Percentiles rank a stretch among this genome's conserved stretches.
Evolutionary conservation across 2,888 invertebrate genomes (phyloP).

Genomic region (Himalopsyche japonica): DNA sequence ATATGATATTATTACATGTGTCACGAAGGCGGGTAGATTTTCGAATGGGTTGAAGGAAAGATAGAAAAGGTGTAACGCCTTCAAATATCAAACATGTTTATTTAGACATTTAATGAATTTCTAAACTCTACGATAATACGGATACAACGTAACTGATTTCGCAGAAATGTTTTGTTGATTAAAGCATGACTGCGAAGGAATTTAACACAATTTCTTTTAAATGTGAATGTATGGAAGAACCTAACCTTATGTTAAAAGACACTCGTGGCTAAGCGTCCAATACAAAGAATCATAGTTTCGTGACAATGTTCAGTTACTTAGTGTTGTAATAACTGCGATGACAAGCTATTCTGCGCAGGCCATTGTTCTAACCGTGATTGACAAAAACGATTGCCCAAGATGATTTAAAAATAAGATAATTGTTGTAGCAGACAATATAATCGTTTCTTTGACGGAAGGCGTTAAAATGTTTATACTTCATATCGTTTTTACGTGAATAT

Average conservation of each 20-base stretch:
- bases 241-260: neutral
- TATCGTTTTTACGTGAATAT: neutral
- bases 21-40: too few species aligned
- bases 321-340: neutral
- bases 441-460: neutral
- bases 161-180: too few species aligned
- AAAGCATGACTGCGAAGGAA: too few species aligned
- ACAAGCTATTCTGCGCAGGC: neutral
- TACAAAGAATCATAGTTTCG: neutral
- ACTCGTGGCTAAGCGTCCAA: neutral
- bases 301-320: neutral
- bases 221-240: neutral
- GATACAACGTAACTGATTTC: too few species aligned
- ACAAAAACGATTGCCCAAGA: neutral
- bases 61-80: too few species aligned
- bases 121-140: too few species aligned
- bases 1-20: too few species aligned
- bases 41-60: too few species aligned
- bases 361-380: neutral
- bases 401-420: neutral
- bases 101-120: too few species aligned
- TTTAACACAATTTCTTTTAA: too few species aligned
- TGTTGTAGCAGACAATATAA: neutral
- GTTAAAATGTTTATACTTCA: neutral
- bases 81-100: too few species aligned